Percentiles rank a stretch among this genome's conserved stretches.
Evolutionary conservation across 2,888 invertebrate species (phyloP).

Genomic region (Panzeria rudis): DNA sequence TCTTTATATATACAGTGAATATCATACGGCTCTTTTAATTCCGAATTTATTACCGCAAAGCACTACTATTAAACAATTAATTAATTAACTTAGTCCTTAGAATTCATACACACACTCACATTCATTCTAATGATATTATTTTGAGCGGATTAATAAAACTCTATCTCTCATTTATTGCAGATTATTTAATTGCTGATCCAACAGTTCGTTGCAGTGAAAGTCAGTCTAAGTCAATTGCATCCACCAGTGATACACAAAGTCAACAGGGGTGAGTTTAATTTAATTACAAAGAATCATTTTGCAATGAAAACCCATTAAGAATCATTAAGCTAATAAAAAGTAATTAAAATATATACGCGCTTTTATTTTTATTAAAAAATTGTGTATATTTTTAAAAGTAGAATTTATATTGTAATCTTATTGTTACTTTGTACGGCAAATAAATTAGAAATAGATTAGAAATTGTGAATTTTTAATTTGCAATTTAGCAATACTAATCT

Average conservation of each 20-base stretch:
- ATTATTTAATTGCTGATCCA: conserved; percentile 85
- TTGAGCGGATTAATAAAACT: conserved; percentile 46
- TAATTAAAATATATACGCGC: conserved; percentile 14
- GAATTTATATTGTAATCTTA: background rate
- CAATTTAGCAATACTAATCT: conserved; percentile 1
- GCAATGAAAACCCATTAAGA: conserved; percentile 13
- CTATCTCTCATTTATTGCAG: conserved; percentile 79
- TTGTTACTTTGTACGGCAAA: background rate
- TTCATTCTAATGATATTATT: conserved; percentile 7
- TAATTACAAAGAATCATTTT: conserved; percentile 48
- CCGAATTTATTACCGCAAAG: conserved; percentile 27
- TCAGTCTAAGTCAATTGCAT: conserved; percentile 83
- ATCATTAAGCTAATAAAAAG: conserved; percentile 19
- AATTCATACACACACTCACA: background rate
- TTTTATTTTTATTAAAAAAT: background rate
- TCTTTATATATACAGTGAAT: no score
- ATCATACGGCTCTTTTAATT: conserved; percentile 3
- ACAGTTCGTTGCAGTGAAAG: conserved; percentile 84
- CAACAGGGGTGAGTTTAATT: conserved; percentile 84
- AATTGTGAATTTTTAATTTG: background rate
- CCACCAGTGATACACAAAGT: conserved; percentile 82
- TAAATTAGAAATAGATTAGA: background rate
- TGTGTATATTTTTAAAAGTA: background rate
- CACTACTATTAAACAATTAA: conserved; percentile 44
- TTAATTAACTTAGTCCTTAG: conserved; percentile 4